Base-by-base conservation (phyloP, 2,888 invertebrate genomes). In the Volucella zonaria region DNA sequence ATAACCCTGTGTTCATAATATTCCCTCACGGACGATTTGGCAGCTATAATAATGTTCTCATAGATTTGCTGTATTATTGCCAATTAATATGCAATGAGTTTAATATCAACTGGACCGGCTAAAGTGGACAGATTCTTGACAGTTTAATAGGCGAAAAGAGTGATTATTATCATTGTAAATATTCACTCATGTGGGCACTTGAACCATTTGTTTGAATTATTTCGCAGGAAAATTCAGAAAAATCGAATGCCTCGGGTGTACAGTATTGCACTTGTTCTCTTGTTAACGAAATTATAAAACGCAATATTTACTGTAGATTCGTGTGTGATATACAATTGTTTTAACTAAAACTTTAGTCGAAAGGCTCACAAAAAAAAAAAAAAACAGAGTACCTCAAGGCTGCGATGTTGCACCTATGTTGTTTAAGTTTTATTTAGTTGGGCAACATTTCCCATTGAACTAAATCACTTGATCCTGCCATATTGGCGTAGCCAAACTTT, bases 81-180 rank as follows among this genome's bases (percentile, higher is more conserved):
- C 12, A 15, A 73, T 62, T 73, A 73, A 73, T 52, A 61, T 73
- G 42, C 71, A 73, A 58, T 62, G 45, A 62, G 73, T 54, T 52
- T 73, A 31, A 4, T 18, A 54, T 54, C 49, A 64, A 74, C 49
- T 74, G 42, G 56, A 14, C 45, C 11, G n/a, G 40, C 38, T 14
- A 49, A 56, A 42, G 47, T 74, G 64, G 56, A 42, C 74, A 58
- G 11, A 40, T 56, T 40, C 45, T 40, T 40, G 74, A 15, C 54
- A 54, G 42, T 3, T 52, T 14, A 68, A 56, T 68, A 45, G 31
- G 3, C 56, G 8, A 31, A 56, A 45, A 38, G 38, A 56, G n/a
- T 67, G 42, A 3, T 31, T 31, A 31, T 31, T 6, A 31, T 31
- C 4, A 47, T 15, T 38, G 9, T 10, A n/a, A 15, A 11, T 51